Evolutionary conservation across 1,140 invertebrate genomes (phyloP), one percentile per base, ranked within the genome.

Genomic region (Diabrotica undecimpunctata): DNA sequence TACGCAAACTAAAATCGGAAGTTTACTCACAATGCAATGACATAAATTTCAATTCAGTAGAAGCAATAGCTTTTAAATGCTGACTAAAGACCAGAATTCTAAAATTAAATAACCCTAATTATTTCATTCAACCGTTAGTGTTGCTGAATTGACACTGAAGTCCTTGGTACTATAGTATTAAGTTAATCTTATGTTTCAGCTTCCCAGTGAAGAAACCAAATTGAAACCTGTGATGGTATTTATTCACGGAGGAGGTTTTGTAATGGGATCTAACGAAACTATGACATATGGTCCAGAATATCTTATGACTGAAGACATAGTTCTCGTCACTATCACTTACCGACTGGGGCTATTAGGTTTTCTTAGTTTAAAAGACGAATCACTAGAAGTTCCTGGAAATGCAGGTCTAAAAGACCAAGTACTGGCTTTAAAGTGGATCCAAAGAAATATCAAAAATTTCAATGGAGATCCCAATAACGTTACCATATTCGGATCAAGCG

Each of bases 341-440:
- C 74, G 82, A 62, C 54, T 83, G 13, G 81, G 81, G 7, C 74
- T 78, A 50, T 75, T 83, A 35, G 66, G 66, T 7, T 68, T 65
- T 37, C 74, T 87, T 14, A 79, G 79, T 25, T 68, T 85, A 37
- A 79, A 76, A 35, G 72, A 74, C 53, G 46, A 62, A 39, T 35
- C 61, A 46, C 53, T 72, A 38, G 71, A 66, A 41, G 80, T 81
- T n/a, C 78, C 81, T 11, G 87, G 87, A 12, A 88, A 88, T 76
- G 82, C 79, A 78, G 86, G 86, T 10, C 67, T 88, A 54, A 85
- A 85, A 78, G 87, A 89, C 72, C 82, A 87, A 74, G 74, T 84
- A 5, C 69, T 83, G 67, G 84, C 83, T 5, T 68, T 88, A 38
- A 79, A 84, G 77, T 89, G 83, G 25, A 77, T 88, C 7, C 80